phyloP scores from a whole-genome alignment of 2,888 invertebrate species.

The Ametastegia equiseti region DNA sequence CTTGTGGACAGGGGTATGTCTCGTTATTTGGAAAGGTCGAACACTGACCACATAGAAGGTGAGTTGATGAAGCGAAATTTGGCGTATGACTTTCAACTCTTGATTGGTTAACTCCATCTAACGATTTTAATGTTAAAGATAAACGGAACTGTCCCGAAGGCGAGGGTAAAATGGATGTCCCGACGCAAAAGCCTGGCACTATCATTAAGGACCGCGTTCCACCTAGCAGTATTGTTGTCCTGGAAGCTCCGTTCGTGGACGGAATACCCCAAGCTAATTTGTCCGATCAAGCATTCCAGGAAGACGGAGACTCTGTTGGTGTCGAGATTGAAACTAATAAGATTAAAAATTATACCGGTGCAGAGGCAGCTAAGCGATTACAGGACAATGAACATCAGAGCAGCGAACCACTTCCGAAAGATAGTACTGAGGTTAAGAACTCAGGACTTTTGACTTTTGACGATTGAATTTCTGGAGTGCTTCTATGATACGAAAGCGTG shows the following conservation, averaged over 20 bases:
- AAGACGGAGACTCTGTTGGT: constrained; percentile 62
- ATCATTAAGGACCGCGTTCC: constrained; percentile 62
- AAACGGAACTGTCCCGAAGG: not conserved
- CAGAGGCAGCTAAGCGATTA: constrained; percentile 56
- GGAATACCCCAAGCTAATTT: constrained; percentile 60
- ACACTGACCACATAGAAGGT: constrained; percentile 33
- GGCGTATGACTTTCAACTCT: constrained; percentile 56
- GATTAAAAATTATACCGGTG: constrained; percentile 61
- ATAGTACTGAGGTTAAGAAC: not conserved
- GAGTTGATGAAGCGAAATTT: constrained; percentile 53
- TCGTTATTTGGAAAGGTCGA: constrained; percentile 57
- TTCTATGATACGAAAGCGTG: not conserved
- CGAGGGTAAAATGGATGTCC: constrained; percentile 40
- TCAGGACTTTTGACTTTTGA: no score
- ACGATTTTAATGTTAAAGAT: not conserved
- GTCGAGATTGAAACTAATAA: constrained; percentile 60
- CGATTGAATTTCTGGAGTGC: not conserved
- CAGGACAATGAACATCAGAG: not conserved
- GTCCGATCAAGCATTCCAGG: constrained; percentile 65
- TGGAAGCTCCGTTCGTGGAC: constrained; percentile 61
- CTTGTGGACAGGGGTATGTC: constrained; percentile 61
- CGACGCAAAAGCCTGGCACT: constrained; percentile 63
- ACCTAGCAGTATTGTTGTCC: constrained; percentile 55
- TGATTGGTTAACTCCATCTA: constrained; percentile 55
- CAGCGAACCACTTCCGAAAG: not conserved